Base-by-base conservation (phyloP, 2,888 invertebrate genomes). In the Nephrotoma appendiculata region DNA sequence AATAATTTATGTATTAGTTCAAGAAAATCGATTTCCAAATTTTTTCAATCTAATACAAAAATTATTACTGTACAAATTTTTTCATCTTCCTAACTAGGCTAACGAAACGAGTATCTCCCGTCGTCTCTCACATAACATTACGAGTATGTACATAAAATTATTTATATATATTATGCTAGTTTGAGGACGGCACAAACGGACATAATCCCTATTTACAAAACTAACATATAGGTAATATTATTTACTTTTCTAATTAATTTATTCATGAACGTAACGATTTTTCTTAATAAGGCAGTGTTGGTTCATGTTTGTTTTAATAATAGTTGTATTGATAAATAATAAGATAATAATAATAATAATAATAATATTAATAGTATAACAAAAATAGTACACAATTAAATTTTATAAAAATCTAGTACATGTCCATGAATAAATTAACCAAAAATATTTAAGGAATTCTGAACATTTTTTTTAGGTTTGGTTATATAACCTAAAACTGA, bases 401-500 rank as follows among this genome's bases (percentile, higher is more conserved):
- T 57, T 57, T 57, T 57, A 71, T 31, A 31, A 0, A 31, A 71
- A 71, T 71, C 12, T 71, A 31, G 71, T 71, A 9, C 31, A 31
- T 31, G 45, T 48, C 7, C 44, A 86, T 44, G 41, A 86, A 86
- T 86, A 86, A 44, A 42, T 86, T 86, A 85, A 83, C 71, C 41
- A 31, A 43, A 43, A 85, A 85, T 7, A 12, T 15, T 85, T 43
- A 85, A 85, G 44, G 42, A 85, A 85, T 85, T 85, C 31, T 31
- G 48, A 48, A 12, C 12, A 48, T 57, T n/a, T 5, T 19, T 4
- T 52, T 71, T 31, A 31, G 19, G 15, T 52, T 48, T 12, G 48
- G 1, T 12, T 48, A 1, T 2, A 15, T 19, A 83, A 11, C 83
- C 41, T 41, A 84, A 43, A 88, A 88, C 71, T 88, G 87, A 84